A percentile compares a stretch with the other conserved stretches of the same genome.
phyloP scores from a whole-genome alignment of 2,888 invertebrate genomes.

The Drosophila imparisetae region DNA sequence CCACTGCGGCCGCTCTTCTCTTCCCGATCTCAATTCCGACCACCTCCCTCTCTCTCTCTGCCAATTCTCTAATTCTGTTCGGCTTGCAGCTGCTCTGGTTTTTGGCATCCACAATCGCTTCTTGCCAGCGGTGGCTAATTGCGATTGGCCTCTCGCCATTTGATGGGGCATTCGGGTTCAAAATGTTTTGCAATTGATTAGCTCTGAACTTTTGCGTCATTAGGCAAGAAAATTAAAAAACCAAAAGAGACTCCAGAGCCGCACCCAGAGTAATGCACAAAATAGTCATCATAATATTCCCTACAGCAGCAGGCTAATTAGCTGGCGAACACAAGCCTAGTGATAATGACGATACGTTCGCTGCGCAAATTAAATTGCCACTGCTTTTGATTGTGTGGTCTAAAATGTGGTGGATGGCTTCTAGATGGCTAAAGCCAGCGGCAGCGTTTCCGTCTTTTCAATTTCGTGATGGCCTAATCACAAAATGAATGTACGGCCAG shows the following conservation, averaged over 20 bases:
- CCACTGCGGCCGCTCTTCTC: conserved; percentile 1
- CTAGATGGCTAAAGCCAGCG: conserved; percentile 24
- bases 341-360: conserved; percentile 55
- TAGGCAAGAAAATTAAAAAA: conserved; percentile 30
- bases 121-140: conserved; percentile 55
- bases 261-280: conserved; percentile 33
- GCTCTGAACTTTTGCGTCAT: conserved; percentile 48
- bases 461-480: conserved; percentile 61
- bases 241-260: conserved; percentile 18
- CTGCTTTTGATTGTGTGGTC: conserved; percentile 51
- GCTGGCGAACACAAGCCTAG: conserved; percentile 37
- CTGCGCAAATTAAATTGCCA: conserved; percentile 69
- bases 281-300: conserved; percentile 15
- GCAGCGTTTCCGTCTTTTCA: conserved; percentile 25
- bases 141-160: conserved; percentile 49
- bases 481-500: conserved; percentile 7
- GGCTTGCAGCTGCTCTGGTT: conserved; percentile 41
- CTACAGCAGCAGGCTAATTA: conserved; percentile 52
- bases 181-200: conserved; percentile 70
- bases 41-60: not conserved
- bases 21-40: conserved; percentile 10
- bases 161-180: conserved; percentile 52
- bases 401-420: conserved; percentile 24
- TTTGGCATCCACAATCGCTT: conserved; percentile 26
- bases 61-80: not conserved